Base-by-base conservation (phyloP, 2,113 vertebrate species). In the Boulengeromyrus knoepffleri region DNA sequence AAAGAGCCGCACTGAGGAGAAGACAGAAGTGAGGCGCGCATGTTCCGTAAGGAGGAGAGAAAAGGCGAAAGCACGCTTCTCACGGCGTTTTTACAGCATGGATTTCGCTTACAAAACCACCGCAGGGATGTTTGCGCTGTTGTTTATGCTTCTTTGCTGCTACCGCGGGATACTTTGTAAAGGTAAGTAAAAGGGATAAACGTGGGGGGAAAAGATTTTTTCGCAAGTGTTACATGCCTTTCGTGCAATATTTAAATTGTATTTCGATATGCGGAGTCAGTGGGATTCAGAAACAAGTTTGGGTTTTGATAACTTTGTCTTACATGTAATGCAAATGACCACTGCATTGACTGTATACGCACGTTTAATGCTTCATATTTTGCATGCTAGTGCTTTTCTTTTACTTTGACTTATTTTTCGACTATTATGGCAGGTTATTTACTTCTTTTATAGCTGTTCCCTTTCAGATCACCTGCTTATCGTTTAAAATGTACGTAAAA, bases 81-180 rank as follows among this genome's bases (percentile, higher is more conserved):
- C 74, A 89, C 85, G 31, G 91, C 90, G 88, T 91, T 87, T 90
- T 56, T 77, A 45, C 89, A 92, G 80, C 89, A 94, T 93, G 93
- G 92, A 93, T 92, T 90, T 90, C 84, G 74, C 70, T 85, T 90
- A 88, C 85, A 88, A 83, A 87, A 89, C 31, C 85, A 74, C 47
- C 17, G 62, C 90, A 86, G 90, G 89, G 87, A 91, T 90, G 91
- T 50, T 93, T 77, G 77, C 90, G 83, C 83, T 83, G 85, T 88
- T 94, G 6, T 50, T 77, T 15, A 86, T 92, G 19, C 87, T 91
- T 15, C 88, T 93, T 84, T 84, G 86, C 87, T 92, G 62, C 70
- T 84, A 89, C 86, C n/a, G 58, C 19, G 89, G 88, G 80, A 88
- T 91, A 47, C 31, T 83, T 83, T 50, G 90, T 49, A 92, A 91